Evolutionary conservation across 2,113 vertebrate genomes (phyloP), one percentile per base, ranked within the genome.

Genomic region (Gasterosteus nipponicus): DNA sequence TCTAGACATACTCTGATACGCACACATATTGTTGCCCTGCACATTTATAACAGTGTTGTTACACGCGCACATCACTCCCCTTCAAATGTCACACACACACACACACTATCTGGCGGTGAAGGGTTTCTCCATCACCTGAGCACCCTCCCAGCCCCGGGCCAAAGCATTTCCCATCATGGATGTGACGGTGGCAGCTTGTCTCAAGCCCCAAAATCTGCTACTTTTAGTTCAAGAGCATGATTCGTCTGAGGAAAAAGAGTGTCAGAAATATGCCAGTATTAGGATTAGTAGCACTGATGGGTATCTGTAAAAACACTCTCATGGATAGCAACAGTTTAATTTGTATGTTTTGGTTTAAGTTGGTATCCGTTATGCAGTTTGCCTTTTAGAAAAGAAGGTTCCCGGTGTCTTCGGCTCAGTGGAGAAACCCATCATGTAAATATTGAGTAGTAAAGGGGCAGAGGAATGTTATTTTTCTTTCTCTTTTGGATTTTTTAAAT

Each of bases 381-480:
- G 80, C 71, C 66, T 74, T 68, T 86, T 85, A 84, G 75, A 69
- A 85, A 72, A 80, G 65, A 77, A 61, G 56, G 33, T 18, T 6
- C 72, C 63, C 42, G 1, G 63, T 71, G 42, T 73, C 68, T 8
- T 22, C 69, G 58, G 65, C 63, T 70, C 64, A 51, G 59, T 29
- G 2, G 12, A 64, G 65, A 78, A 88, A 78, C 75, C 78, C 66
- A 70, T 62, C 64, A 61, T 76, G 72, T 86, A 82, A 90, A 89
- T 78, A 78, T 80, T 81, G 70, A 77, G 75, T 86, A 73, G 84
- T 72, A 41, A 76, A 62, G 35, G 69, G 79, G 61, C 53, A 84
- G 57, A 86, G 90, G 82, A 86, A 92, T 84, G 80, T 81, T 38
- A 54, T 89, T 90, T 90, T 86, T 82, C 85, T 88, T 75, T 77